phyloP scores from a whole-genome alignment of 1,140 invertebrate species.

The Colletes gigas region DNA sequence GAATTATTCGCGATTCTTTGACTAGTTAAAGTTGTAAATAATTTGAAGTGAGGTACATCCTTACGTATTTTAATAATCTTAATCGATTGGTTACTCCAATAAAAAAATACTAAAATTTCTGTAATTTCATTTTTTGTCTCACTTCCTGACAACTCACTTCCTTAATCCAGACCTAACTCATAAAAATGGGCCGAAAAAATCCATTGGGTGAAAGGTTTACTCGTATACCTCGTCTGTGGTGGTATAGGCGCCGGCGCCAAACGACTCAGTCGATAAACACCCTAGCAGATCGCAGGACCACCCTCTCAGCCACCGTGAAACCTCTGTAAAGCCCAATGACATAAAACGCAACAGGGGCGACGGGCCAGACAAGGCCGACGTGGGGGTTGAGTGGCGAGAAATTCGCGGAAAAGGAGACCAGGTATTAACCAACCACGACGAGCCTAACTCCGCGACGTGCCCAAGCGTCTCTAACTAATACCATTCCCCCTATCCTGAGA shows the following conservation, averaged over 20 bases:
- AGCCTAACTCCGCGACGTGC: neutral
- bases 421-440: conserved; percentile 12
- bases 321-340: conserved; percentile 69
- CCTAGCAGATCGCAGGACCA: conserved; percentile 31
- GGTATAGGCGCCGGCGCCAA: conserved; percentile 49
- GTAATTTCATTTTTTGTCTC: no score
- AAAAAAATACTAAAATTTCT: no score
- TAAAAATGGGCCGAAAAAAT: no score
- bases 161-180: no score
- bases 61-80: no score
- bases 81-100: no score
- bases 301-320: conserved; percentile 42
- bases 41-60: no score
- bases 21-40: no score
- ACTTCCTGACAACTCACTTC: no score
- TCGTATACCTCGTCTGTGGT: neutral
- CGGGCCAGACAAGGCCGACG: conserved; percentile 18
- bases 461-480: neutral
- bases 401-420: conserved; percentile 1
- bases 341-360: conserved; percentile 68
- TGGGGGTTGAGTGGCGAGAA: conserved; percentile 19
- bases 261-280: conserved; percentile 62
- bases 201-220: no score
- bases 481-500: no score
- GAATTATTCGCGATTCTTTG: no score